Percentiles rank a stretch among this genome's conserved stretches.
Conservation (phyloP, 2,113 vertebrate genomes). For the Alouatta palliata region DNA sequence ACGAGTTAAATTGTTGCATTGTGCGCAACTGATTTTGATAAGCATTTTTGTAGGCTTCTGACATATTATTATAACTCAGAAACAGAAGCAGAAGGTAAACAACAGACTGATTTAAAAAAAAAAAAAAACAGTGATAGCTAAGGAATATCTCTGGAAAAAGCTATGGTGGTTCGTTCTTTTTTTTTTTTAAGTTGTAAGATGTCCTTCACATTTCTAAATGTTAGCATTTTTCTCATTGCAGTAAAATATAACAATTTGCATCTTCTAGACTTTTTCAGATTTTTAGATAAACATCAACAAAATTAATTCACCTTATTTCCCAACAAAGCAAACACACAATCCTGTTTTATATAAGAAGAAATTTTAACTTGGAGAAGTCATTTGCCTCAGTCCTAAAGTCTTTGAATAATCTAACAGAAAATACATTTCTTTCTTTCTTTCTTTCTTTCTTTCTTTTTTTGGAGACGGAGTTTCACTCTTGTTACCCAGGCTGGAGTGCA, state of each 20-base stretch:
- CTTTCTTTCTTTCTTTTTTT: neutral
- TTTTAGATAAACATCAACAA: neutral
- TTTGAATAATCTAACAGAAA: neutral
- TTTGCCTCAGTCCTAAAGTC: neutral
- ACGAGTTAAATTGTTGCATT: conserved; percentile 77
- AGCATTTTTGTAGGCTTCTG: conserved; percentile 81
- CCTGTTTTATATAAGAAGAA: neutral
- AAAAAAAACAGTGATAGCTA: neutral
- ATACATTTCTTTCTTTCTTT: neutral
- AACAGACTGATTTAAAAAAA: neutral
- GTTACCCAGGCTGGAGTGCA: no score
- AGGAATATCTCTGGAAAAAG: neutral
- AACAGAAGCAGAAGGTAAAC: conserved; percentile 36
- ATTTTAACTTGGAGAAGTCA: neutral
- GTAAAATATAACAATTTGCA: neutral
- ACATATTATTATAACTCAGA: conserved; percentile 76
- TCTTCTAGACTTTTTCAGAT: neutral
- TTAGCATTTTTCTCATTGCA: neutral
- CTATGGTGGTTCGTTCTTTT: neutral
- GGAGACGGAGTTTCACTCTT: no score
- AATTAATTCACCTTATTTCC: neutral
- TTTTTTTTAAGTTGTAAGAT: neutral
- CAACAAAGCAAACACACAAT: neutral
- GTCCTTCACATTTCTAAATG: neutral
- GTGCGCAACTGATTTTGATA: conserved; percentile 73